These are phyloP conservation scores for Plecotus auritus DNA, from an alignment of 2,113 vertebrate genomes.

Conservation along the genomic window DNA sequence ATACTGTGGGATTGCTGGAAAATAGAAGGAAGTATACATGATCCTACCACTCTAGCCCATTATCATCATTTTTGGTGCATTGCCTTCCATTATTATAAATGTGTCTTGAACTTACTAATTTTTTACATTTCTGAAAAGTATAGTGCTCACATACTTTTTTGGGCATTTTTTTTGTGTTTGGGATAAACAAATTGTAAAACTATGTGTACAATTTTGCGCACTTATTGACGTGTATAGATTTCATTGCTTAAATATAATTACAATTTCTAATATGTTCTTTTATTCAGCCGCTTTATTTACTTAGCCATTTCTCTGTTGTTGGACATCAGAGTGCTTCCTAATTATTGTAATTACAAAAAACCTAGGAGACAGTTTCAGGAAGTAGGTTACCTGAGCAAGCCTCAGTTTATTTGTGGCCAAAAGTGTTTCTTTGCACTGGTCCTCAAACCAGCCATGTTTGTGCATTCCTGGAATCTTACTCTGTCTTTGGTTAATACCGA, in stretches of 20 bases:
- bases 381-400: neutral
- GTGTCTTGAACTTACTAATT: neutral
- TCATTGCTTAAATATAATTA: neutral
- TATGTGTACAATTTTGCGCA: neutral
- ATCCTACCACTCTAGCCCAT: neutral
- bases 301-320: neutral
- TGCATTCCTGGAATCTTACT: no score
- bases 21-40: neutral
- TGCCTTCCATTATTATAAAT: neutral
- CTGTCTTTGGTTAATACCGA: accelerated
- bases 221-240: neutral
- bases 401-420: neutral
- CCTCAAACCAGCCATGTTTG: accelerated
- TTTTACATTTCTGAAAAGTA: neutral
- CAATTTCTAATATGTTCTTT: neutral
- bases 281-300: neutral
- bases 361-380: neutral
- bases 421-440: neutral
- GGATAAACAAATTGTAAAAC: neutral
- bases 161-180: neutral
- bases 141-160: neutral
- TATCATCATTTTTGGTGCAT: accelerated
- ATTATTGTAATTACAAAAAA: neutral
- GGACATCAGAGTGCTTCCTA: neutral
- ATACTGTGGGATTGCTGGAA: neutral